These are phyloP conservation scores for Riparia riparia DNA, from an alignment of 2,113 vertebrate species.

Conservation along the genomic window DNA sequence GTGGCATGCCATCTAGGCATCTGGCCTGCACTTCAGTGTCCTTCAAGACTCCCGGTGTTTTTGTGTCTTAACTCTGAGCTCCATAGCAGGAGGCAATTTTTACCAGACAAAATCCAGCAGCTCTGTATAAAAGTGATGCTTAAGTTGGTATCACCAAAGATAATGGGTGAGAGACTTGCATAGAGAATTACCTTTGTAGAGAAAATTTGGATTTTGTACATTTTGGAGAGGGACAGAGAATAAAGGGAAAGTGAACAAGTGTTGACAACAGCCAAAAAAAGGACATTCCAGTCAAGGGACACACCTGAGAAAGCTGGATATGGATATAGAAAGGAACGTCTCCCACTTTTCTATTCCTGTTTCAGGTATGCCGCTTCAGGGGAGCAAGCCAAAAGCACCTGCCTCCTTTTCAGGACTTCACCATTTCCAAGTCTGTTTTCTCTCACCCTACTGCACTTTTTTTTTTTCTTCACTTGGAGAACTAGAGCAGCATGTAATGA, in stretches of 20 bases:
- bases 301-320: accelerated
- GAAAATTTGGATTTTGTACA: not conserved
- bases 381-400: not conserved
- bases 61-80: not conserved
- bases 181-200: not conserved
- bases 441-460: not conserved
- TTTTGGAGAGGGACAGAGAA: not conserved
- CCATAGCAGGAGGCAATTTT: not conserved
- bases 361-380: not conserved
- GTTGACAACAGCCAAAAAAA: not conserved
- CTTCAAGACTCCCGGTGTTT: not conserved
- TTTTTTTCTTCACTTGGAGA: not conserved
- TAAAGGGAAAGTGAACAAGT: not conserved
- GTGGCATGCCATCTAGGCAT: accelerated
- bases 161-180: not conserved
- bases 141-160: not conserved
- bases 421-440: not conserved
- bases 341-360: not conserved
- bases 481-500: not conserved
- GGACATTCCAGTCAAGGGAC: not conserved
- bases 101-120: not conserved
- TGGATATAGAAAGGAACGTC: accelerated
- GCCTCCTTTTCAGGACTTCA: not conserved
- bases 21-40: not conserved
- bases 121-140: not conserved